Conservation (phyloP, 2,797 vertebrate genomes). For the Takifugu rubripes region DNA sequence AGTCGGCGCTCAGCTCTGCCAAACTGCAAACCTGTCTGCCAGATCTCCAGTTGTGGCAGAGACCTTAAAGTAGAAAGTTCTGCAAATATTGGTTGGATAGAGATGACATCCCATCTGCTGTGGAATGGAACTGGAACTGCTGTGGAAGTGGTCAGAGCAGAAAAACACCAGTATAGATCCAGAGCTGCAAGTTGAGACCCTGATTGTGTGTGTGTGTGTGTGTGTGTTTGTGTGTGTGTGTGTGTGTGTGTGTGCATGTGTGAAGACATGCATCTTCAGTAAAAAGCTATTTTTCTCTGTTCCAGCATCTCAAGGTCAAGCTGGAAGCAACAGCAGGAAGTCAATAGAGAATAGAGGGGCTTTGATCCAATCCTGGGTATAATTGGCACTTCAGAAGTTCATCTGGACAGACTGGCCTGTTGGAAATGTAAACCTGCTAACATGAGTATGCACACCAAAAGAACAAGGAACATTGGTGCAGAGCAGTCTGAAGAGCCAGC, state of each 20-base stretch:
- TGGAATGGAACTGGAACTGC: too few relatives aligned
- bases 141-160: too few relatives aligned
- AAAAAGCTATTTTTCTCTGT: slow-evolving; percentile 17
- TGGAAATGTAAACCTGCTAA: slow-evolving; percentile 25
- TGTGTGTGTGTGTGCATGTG: background rate
- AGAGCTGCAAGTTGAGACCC: slow-evolving; percentile 11
- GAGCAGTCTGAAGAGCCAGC: slow-evolving; percentile 1
- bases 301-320: slow-evolving; percentile 49
- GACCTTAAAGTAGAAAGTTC: too few relatives aligned
- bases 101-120: too few relatives aligned
- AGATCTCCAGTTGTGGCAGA: too few relatives aligned
- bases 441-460: slow-evolving; percentile 11
- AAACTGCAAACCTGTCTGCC: too few relatives aligned
- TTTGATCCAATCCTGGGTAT: slow-evolving; percentile 32
- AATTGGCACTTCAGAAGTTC: slow-evolving; percentile 62
- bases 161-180: background rate
- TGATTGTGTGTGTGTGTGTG: slow-evolving; percentile 4
- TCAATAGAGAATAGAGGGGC: slow-evolving; percentile 55
- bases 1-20: too few relatives aligned
- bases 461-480: background rate
- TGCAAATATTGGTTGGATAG: too few relatives aligned
- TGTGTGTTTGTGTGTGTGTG: background rate
- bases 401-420: slow-evolving; percentile 33
- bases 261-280: slow-evolving; percentile 21
- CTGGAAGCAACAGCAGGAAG: slow-evolving; percentile 49